Evolutionary conservation across 2,797 vertebrate species (phyloP), one percentile per base, ranked within the genome.

Genomic region (Bovichtus diacanthus): DNA sequence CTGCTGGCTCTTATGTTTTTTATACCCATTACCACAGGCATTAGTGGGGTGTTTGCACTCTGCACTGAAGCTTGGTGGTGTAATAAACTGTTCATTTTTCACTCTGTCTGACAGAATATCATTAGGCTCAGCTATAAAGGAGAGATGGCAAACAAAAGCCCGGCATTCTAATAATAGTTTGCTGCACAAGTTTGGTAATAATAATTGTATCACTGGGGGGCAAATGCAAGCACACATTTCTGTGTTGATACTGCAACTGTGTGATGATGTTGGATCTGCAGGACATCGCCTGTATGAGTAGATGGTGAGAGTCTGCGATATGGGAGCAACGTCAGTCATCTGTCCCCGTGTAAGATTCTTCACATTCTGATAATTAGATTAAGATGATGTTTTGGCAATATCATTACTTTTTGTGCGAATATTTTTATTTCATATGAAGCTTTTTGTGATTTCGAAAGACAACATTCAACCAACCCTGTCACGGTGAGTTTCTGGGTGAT

Each of bases 51-150:
- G 83, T 92, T 91, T 93, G 89, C 86, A 76, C 87, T 90, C 84
- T 86, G 80, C 85, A 76, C 80, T 90, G 74, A 91, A 87, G 87
- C 88, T 88, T 82, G 65, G 76, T 78, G 55, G 78, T 68, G 76
- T 90, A 90, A 93, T 90, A 90, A 90, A 92, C 84, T 85, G 83
- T 87, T 88, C 83, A 90, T 93, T 90, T 90, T 86, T 90, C 82
- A 87, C 70, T 82, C 77, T 75, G 70, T 91, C 65, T 90, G 91
- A 92, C 92, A 93, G 90, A 91, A 90, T 88, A 92, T 88, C 86
- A 93, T 94, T 92, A 94, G 77, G 81, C 67, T 70, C 62, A 56
- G 88, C 91, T 64, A 92, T 93, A 88, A 92, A 91, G 70, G 61
- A 90, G 76, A 77, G 67, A 87, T 83, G 88, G 85, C 78, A 89